Evolutionary conservation across 2,797 vertebrate species (phyloP), one percentile per base, ranked within the genome.

Genomic region (Chaetodon trifasciatus): DNA sequence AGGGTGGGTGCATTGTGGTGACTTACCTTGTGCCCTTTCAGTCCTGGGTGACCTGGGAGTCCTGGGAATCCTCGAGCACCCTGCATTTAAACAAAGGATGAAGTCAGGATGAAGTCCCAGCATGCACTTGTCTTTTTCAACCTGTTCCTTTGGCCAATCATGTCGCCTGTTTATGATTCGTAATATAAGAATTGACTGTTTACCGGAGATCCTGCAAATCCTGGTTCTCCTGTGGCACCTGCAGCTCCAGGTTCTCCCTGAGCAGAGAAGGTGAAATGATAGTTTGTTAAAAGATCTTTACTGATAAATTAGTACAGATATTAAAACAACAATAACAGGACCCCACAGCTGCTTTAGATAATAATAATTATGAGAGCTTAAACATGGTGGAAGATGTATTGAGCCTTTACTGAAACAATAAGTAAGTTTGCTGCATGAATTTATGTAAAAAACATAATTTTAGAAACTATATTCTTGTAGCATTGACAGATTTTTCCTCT

Each of bases 21-120:
- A 96, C 96, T 95, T 95, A 99, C 98, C 92, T 96, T 96, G 76
- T 94, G 96, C 77, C 98, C 98, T 89, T 98, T 99, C 73, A 97
- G 90, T 84, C 98, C 98, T 83, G 97, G 96, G 28, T 95, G 96
- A 88, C 98, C 98, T 57, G 98, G 98, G 83, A 97, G 96, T 85
- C 98, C 98, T 74, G 98, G 98, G 86, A 99, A 99, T 42, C 98
- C 98, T 93, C 98, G 95, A 21, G 94, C 90, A 19, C 98, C 98
- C 97, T 92, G 65, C 10, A 47, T 2, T 24, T 1, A 83, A 52
- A 84, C 3, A 60, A 17, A 44, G 3, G 9, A 50, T 32, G 4
- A 53, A 32, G 37, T 52, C 40, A 44, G 3, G 3, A 6, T 12
- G 2, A 44, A 52, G 3, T 53, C 47, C 16, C 40, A 63, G 35